These are phyloP conservation scores for Erpobdella octoculata DNA, from an alignment of 2,888 invertebrate species.

Conservation along the genomic window DNA sequence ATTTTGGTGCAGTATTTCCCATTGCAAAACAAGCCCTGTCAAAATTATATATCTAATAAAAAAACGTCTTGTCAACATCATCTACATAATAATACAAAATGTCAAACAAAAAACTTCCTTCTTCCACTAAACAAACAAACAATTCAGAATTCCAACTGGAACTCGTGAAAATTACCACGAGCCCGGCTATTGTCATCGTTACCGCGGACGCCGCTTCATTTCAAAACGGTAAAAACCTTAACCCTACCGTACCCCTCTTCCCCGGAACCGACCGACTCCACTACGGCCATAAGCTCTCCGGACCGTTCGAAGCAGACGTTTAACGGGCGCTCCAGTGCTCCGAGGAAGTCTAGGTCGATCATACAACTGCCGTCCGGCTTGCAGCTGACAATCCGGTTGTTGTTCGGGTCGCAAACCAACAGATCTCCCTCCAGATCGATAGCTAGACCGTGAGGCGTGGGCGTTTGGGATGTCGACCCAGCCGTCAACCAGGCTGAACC, in stretches of 20 bases:
- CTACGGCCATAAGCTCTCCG: neutral
- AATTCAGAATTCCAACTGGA: no score
- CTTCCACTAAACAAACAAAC: no score
- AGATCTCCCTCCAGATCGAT: conserved; percentile 32
- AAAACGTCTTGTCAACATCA: no score
- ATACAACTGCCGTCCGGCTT: conserved; percentile 31
- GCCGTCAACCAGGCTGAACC: neutral
- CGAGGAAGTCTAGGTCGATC: neutral
- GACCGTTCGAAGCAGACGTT: neutral
- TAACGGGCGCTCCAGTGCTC: neutral
- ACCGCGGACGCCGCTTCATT: no score
- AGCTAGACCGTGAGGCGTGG: conserved; percentile 35
- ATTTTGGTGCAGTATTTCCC: no score
- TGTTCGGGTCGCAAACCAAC: conserved; percentile 35
- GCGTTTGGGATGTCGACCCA: neutral
- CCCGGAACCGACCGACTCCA: neutral
- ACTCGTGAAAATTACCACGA: no score
- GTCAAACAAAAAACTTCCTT: no score
- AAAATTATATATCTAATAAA: no score
- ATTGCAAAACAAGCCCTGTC: no score
- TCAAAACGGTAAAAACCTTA: neutral
- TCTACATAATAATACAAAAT: no score
- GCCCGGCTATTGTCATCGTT: no score
- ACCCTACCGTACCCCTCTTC: neutral
- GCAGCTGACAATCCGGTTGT: conserved; percentile 35